These are phyloP conservation scores for Rostratula benghalensis DNA, from an alignment of 2,113 vertebrate genomes.

Conservation along the genomic window DNA sequence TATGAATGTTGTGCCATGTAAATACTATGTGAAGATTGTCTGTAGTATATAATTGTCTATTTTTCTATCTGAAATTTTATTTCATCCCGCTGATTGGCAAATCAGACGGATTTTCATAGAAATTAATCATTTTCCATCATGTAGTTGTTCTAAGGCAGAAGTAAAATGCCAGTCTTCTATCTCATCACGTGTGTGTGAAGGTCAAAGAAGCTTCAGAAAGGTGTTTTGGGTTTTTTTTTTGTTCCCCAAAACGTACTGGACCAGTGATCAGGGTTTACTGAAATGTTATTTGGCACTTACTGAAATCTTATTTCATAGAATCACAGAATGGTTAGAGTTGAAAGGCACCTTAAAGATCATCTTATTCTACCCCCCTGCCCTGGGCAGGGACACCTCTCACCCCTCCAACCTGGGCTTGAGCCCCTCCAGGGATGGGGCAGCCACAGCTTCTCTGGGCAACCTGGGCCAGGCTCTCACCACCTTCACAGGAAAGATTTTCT, in stretches of 20 bases:
- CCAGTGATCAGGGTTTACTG: neutral
- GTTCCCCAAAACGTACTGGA: neutral
- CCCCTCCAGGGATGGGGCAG: no score
- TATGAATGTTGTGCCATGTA: neutral
- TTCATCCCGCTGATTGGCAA: neutral
- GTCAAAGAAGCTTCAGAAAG: neutral
- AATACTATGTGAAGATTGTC: neutral
- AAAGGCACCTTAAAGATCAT: no score
- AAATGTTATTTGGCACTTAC: neutral
- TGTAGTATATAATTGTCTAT: neutral
- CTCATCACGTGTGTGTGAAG: neutral
- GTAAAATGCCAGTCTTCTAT: neutral
- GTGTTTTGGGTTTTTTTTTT: neutral
- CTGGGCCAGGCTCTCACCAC: no score
- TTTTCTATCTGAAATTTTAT: constrained; percentile 10
- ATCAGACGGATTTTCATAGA: neutral
- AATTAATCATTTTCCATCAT: neutral
- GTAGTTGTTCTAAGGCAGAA: neutral
- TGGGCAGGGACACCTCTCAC: no score
- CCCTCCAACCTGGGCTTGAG: no score
- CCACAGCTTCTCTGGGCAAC: no score
- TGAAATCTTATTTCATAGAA: neutral
- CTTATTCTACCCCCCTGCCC: no score
- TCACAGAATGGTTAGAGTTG: no score
- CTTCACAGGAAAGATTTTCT: no score